These are phyloP conservation scores for Stenchaetothrips biformis DNA, from an alignment of 2,888 invertebrate species.

Conservation along the genomic window DNA sequence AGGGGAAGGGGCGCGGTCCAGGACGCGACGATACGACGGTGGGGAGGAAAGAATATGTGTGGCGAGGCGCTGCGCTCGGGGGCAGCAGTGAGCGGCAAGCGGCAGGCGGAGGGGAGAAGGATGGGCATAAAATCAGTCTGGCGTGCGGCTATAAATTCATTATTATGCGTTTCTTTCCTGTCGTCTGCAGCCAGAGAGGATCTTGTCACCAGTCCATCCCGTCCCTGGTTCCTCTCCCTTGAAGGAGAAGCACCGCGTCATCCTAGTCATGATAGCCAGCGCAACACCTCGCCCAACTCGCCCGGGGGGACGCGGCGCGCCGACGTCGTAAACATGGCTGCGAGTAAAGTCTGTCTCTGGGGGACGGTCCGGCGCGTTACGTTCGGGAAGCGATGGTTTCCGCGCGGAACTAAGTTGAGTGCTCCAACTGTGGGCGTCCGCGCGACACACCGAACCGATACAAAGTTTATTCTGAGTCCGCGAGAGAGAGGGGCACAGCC, in stretches of 20 bases:
- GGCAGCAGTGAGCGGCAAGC: background rate
- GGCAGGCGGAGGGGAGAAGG: background rate
- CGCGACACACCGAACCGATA: too few relatives aligned
- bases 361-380: too few relatives aligned
- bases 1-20: constrained; percentile 26
- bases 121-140: constrained; percentile 18
- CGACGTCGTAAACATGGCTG: too few relatives aligned
- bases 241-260: background rate
- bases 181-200: background rate
- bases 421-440: too few relatives aligned
- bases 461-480: too few relatives aligned
- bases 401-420: too few relatives aligned
- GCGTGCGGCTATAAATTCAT: constrained; percentile 23
- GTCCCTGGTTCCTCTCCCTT: too few relatives aligned
- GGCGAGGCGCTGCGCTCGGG: background rate
- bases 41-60: constrained; percentile 7
- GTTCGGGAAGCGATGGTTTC: too few relatives aligned
- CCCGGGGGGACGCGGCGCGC: too few relatives aligned
- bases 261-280: background rate
- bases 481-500: too few relatives aligned
- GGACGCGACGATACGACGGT: background rate
- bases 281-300: too few relatives aligned
- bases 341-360: too few relatives aligned
- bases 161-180: constrained; percentile 25
- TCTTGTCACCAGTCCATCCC: constrained; percentile 5